Conservation (phyloP, 2,888 invertebrate genomes). For the Oligia fasciuncula region DNA sequence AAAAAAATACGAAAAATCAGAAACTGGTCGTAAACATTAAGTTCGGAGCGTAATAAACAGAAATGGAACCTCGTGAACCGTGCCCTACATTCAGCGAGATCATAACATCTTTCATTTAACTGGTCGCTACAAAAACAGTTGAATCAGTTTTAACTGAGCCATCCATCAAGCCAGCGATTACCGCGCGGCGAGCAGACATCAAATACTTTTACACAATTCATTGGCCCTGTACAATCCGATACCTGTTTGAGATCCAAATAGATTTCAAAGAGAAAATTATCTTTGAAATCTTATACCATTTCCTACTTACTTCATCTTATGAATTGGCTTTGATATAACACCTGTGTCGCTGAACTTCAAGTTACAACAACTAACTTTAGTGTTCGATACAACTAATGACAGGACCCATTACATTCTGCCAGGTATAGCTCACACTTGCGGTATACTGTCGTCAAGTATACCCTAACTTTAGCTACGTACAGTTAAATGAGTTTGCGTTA, state of each 20-base stretch:
- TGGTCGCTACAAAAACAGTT: constrained; percentile 62
- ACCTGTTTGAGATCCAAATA: constrained; percentile 42
- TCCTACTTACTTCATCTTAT: neutral
- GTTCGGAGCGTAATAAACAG: constrained; percentile 33
- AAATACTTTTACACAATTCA: constrained; percentile 61
- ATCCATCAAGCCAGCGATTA: constrained; percentile 73
- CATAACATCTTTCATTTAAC: constrained; percentile 65
- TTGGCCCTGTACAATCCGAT: constrained; percentile 40
- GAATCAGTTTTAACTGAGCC: constrained; percentile 69
- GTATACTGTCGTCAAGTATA: constrained; percentile 18
- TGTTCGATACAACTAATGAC: constrained; percentile 40
- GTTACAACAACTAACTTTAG: constrained; percentile 33
- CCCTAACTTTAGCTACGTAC: constrained; percentile 22
- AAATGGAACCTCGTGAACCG: constrained; percentile 27
- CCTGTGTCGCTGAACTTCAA: constrained; percentile 36
- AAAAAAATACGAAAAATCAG: constrained; percentile 21
- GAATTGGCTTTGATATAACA: constrained; percentile 31
- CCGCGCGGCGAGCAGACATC: constrained; percentile 48
- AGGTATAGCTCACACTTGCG: constrained; percentile 32
- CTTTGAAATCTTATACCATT: constrained; percentile 55
- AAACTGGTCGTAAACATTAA: constrained; percentile 27
- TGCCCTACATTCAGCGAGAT: constrained; percentile 39
- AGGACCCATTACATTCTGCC: constrained; percentile 25
- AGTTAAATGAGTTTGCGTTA: constrained; percentile 21
- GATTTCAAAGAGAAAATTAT: constrained; percentile 45